Base-by-base conservation (phyloP, 2,888 invertebrate genomes). In the Netelia melanura region DNA sequence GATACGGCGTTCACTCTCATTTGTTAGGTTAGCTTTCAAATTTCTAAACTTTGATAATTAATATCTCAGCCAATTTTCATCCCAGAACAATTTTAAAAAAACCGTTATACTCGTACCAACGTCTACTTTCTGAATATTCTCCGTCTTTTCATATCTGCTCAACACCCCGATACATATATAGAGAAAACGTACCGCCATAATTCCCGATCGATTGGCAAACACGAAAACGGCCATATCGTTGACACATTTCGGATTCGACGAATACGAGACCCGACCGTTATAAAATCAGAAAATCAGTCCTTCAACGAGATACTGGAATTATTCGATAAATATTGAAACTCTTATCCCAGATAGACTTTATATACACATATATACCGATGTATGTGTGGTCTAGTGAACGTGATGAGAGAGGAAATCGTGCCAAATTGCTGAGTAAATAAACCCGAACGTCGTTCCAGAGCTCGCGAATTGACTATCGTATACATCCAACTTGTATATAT, bases 391-490 rank as follows among this genome's bases (percentile, higher is more conserved):
- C 23, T 17, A 25, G 54, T 17, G 21, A 21, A 56, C 38, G 54
- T 8, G 38, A n/a, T 38, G 74, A 68, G 65, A 23, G 14, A 52
- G 38, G 67, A 76, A 54, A 81, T 71, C 79, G 64, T 64, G 81
- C 76, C 76, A 81, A 68, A 77, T 77, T 65, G 77, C 64, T 56
- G 81, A 38, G 76, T 67, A 81, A 84, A 81, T 68, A 68, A 62
- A 54, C 21, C 54, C 43, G 38, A 56, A 56, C n/a, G 21, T 56
- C 48, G 54, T 72, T 64, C 62, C 23, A 68, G 48, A 67, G 70
- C 71, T 64, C 79, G 11, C 54, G 48, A 72, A 43, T 52, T 14
- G 25, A 25, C 58, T 10, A 48, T 48, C 48, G 11, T 48, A 48
- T 14, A 14, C 48, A 14, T 48, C 2, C 48, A 11, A 48, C 3